phyloP scores from a whole-genome alignment of 2,113 vertebrate species.

The Onychostoma macrolepis region DNA sequence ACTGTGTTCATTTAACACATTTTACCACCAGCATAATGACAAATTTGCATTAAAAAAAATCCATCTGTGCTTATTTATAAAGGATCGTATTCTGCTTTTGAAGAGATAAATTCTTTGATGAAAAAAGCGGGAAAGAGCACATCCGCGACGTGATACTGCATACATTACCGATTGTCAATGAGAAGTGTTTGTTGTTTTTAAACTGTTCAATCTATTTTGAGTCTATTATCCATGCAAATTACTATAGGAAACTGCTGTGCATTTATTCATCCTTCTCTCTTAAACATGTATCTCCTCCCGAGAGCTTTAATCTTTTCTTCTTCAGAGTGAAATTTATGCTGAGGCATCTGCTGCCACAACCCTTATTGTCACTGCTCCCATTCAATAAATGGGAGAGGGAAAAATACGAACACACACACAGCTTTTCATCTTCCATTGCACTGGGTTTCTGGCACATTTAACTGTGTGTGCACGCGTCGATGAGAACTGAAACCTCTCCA shows the following conservation, averaged over 20 bases:
- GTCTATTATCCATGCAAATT: constrained; percentile 4
- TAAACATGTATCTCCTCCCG: constrained; percentile 50
- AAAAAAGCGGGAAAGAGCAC: not conserved
- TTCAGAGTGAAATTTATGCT: constrained; percentile 55
- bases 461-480: not conserved
- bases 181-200: constrained; percentile 14
- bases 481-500: not conserved
- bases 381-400: constrained; percentile 53
- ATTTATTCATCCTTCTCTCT: constrained; percentile 45
- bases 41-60: not conserved
- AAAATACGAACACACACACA: constrained; percentile 22
- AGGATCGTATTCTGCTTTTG: constrained; percentile 4
- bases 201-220: constrained; percentile 5
- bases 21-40: not conserved
- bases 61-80: constrained; percentile 6
- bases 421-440: constrained; percentile 17
- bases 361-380: constrained; percentile 50
- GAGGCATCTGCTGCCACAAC: constrained; percentile 63
- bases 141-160: not conserved
- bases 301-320: constrained; percentile 21
- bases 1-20: not conserved
- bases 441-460: constrained; percentile 11
- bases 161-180: constrained; percentile 3
- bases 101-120: constrained; percentile 40
- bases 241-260: constrained; percentile 34